These are phyloP conservation scores for Lytechinus pictus DNA, from an alignment of 35 echinoderm and acorn worm genomes.

Conservation along the genomic window DNA sequence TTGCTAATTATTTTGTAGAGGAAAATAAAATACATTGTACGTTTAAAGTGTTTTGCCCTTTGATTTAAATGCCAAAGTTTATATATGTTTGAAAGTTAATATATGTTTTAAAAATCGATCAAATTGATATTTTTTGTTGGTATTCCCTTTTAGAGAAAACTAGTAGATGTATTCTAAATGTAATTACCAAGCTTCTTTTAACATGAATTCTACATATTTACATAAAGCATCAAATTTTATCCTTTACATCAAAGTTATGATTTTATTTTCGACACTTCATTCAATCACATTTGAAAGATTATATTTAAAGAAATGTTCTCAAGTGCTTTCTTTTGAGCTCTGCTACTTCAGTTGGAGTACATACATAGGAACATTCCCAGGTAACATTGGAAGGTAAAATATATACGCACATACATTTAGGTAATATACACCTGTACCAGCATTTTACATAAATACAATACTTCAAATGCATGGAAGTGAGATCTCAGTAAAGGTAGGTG, in stretches of 20 bases:
- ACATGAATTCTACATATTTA: not conserved
- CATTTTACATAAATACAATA: too few species aligned
- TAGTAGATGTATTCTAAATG: too few species aligned
- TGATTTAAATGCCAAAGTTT: too few species aligned
- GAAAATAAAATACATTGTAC: too few species aligned
- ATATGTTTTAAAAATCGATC: too few species aligned
- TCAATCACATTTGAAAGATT: not conserved
- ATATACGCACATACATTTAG: not conserved
- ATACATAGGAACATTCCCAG: constrained; percentile 16
- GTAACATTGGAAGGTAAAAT: not conserved
- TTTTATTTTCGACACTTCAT: not conserved
- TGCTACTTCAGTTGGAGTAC: not conserved
- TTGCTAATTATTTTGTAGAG: too few species aligned
- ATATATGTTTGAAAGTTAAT: too few species aligned
- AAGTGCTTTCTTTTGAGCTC: not conserved
- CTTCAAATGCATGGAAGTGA: not conserved
- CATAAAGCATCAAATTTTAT: not conserved
- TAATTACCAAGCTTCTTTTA: not conserved
- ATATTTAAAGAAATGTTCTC: not conserved
- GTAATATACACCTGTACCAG: not conserved
- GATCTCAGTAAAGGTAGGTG: too few species aligned
- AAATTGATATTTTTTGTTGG: too few species aligned
- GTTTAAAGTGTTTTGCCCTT: too few species aligned
- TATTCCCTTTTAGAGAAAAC: too few species aligned
- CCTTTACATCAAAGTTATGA: not conserved